phyloP scores from a whole-genome alignment of 2,797 vertebrate genomes.

The Capromys pilorides region DNA sequence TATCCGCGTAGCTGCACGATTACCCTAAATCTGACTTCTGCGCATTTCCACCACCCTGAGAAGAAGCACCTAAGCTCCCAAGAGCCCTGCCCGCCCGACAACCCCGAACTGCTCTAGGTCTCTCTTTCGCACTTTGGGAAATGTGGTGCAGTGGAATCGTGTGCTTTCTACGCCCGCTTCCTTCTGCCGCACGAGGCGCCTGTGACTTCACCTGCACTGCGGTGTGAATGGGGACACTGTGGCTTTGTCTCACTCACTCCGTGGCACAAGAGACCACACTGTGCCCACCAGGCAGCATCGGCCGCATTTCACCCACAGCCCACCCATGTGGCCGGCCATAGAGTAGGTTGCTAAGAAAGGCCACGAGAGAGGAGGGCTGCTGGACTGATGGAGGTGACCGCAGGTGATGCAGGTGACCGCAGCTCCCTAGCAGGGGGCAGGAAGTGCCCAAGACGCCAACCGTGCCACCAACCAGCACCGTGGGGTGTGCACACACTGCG shows the following conservation, averaged over 20 bases:
- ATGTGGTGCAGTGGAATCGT: not conserved
- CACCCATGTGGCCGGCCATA: not conserved
- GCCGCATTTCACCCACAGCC: not conserved
- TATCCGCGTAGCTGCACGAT: not conserved
- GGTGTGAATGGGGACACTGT: accelerated
- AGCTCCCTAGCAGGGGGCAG: not conserved
- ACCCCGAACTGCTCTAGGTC: accelerated
- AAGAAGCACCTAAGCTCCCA: not conserved
- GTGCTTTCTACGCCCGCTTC: not conserved
- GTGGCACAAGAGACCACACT: accelerated
- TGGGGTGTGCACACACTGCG: not conserved
- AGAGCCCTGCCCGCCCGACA: not conserved
- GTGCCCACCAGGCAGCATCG: not conserved
- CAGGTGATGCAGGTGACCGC: not conserved
- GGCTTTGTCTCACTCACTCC: not conserved
- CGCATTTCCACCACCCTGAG: not conserved
- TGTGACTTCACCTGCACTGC: not conserved
- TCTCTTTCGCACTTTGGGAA: not conserved
- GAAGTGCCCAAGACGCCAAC: not conserved
- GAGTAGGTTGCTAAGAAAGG: not conserved
- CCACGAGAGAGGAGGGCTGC: not conserved
- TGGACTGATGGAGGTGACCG: not conserved
- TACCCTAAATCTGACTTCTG: not conserved
- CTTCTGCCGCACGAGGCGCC: not conserved
- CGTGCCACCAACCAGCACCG: not conserved